phyloP scores from a whole-genome alignment of 1,140 invertebrate species.

The Prorops nasuta region DNA sequence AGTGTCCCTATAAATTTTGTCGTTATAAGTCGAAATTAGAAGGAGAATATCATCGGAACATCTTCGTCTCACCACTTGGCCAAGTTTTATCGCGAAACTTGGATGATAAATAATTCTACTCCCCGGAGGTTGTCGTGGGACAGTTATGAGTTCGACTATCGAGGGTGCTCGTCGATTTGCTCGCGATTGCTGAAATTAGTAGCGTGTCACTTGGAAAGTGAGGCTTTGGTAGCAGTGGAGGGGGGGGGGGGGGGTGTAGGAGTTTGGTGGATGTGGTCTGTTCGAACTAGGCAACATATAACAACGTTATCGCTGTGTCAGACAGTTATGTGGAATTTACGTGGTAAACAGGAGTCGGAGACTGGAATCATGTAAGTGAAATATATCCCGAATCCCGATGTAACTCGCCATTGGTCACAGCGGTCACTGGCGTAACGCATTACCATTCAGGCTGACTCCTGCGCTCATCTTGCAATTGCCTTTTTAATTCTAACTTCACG shows the following conservation, averaged over 20 bases:
- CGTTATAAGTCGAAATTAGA: too few species aligned
- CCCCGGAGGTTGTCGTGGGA: too few species aligned
- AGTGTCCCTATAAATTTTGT: too few species aligned
- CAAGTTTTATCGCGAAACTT: too few species aligned
- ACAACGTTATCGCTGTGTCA: constrained; percentile 44
- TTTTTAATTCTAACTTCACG: neutral
- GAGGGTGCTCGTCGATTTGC: too few species aligned
- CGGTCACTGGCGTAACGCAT: neutral
- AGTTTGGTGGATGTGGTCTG: constrained; percentile 3
- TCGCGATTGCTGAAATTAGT: constrained; percentile 15
- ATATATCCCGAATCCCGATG: constrained; percentile 31
- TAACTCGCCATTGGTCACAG: neutral
- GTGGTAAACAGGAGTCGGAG: constrained; percentile 35
- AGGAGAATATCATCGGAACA: too few species aligned
- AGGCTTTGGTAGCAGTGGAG: too few species aligned
- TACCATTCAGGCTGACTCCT: neutral
- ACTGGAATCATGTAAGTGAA: constrained; percentile 40
- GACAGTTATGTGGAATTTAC: constrained; percentile 48
- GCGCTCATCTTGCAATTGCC: neutral
- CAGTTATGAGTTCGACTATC: too few species aligned
- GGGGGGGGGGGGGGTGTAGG: constrained; percentile 18
- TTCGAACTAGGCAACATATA: constrained; percentile 36
- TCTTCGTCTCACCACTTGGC: too few species aligned
- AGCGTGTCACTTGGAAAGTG: too few species aligned
- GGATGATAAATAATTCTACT: too few species aligned